Percentiles rank a stretch among this genome's conserved stretches.
These are phyloP conservation scores for Brevimyrus niger DNA, from an alignment of 2,113 vertebrate species.

Conservation along the genomic window DNA sequence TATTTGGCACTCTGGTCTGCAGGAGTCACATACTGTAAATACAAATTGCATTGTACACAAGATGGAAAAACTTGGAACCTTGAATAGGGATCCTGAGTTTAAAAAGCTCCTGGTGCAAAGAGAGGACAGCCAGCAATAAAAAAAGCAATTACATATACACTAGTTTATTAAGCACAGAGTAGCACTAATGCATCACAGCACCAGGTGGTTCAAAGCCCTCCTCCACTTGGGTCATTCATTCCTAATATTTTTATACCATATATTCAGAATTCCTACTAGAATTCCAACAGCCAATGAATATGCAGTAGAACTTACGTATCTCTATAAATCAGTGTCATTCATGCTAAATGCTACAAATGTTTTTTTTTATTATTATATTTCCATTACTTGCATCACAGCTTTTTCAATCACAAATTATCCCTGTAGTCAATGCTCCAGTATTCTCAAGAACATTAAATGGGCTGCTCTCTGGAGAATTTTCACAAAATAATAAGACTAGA, in stretches of 20 bases:
- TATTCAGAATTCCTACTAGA: background rate
- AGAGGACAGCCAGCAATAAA: background rate
- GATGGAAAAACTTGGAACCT: background rate
- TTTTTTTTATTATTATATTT: background rate
- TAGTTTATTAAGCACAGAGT: background rate
- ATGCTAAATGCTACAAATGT: background rate
- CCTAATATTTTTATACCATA: background rate
- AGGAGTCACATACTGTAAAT: background rate
- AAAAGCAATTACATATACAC: background rate
- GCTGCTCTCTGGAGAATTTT: background rate
- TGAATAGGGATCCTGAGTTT: background rate
- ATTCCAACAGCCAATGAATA: background rate
- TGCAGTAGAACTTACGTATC: background rate
- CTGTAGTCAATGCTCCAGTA: background rate
- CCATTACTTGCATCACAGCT: background rate
- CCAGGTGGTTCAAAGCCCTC: background rate
- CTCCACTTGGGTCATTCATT: background rate
- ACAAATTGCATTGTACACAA: background rate
- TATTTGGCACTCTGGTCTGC: background rate
- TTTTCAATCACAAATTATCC: background rate
- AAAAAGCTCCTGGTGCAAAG: background rate
- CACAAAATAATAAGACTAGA: background rate
- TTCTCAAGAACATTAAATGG: background rate
- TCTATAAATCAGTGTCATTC: background rate
- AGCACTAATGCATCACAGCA: background rate